Conservation (phyloP, 2,113 vertebrate genomes). For the Xiphophorus hellerii region DNA sequence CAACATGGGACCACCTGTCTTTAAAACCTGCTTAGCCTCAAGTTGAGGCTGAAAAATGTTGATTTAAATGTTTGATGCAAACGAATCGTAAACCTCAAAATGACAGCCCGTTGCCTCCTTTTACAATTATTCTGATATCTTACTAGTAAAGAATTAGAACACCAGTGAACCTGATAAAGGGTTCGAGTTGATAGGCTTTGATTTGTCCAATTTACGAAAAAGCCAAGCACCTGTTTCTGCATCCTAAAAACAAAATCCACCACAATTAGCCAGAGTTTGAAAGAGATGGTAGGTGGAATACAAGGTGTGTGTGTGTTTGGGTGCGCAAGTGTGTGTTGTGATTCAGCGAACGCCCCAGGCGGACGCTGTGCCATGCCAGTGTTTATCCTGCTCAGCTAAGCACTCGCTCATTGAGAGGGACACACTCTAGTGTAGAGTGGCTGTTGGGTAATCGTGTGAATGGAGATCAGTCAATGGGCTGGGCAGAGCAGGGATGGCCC, state of each 20-base stretch:
- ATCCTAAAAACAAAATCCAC: background rate
- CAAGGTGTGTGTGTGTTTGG: background rate
- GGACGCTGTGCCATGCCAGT: constrained; percentile 51
- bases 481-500: constrained; percentile 54
- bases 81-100: constrained; percentile 42
- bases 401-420: constrained; percentile 47
- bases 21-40: constrained; percentile 29
- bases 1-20: background rate
- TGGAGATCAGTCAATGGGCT: constrained; percentile 76
- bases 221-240: background rate
- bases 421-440: constrained; percentile 59
- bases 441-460: constrained; percentile 76
- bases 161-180: constrained; percentile 23
- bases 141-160: constrained; percentile 26
- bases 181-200: background rate
- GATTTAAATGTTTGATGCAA: constrained; percentile 9
- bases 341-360: constrained; percentile 23
- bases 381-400: constrained; percentile 64
- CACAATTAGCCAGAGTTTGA: background rate
- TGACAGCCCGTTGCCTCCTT: constrained; percentile 20
- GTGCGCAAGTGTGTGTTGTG: constrained; percentile 4
- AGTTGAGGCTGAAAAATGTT: background rate
- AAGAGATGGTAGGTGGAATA: background rate
- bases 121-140: constrained; percentile 23
- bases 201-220: background rate